Conservation (phyloP, 2,888 invertebrate genomes). For the Altica lythri region DNA sequence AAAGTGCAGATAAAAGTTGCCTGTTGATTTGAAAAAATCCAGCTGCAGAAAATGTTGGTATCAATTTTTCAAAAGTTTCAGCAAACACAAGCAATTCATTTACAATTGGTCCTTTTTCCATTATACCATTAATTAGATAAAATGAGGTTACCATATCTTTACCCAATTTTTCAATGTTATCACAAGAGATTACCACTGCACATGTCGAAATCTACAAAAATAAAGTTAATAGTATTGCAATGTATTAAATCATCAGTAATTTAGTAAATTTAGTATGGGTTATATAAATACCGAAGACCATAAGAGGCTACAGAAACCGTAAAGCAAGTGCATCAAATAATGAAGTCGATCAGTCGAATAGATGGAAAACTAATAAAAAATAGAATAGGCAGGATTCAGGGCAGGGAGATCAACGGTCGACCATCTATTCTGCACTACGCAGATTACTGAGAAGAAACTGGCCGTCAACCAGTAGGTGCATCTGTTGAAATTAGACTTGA, state of each 20-base stretch:
- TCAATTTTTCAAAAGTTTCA: background rate
- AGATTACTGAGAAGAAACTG: too few relatives aligned
- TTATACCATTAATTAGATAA: slow-evolving; percentile 3
- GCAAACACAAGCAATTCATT: slow-evolving; percentile 12
- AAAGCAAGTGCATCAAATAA: too few relatives aligned
- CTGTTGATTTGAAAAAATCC: slow-evolving; percentile 16
- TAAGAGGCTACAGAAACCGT: too few relatives aligned
- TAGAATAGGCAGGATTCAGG: too few relatives aligned
- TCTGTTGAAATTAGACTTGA: too few relatives aligned
- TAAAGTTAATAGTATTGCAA: background rate
- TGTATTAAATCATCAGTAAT: background rate
- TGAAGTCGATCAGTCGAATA: too few relatives aligned
- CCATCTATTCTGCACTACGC: too few relatives aligned
- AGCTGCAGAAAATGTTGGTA: slow-evolving; percentile 10
- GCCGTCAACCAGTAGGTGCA: too few relatives aligned
- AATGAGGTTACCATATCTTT: slow-evolving; percentile 2
- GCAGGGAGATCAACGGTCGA: too few relatives aligned
- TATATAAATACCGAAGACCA: too few relatives aligned
- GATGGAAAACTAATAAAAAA: too few relatives aligned
- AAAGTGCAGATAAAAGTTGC: slow-evolving; percentile 4
- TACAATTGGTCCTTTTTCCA: background rate
- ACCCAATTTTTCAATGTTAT: slow-evolving; percentile 8
- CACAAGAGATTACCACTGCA: slow-evolving; percentile 4
- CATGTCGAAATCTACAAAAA: slow-evolving; percentile 13
- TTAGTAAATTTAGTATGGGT: too few relatives aligned